Evolutionary conservation across 2,888 invertebrate species (phyloP).

Genomic region (Lissonota sp.): DNA sequence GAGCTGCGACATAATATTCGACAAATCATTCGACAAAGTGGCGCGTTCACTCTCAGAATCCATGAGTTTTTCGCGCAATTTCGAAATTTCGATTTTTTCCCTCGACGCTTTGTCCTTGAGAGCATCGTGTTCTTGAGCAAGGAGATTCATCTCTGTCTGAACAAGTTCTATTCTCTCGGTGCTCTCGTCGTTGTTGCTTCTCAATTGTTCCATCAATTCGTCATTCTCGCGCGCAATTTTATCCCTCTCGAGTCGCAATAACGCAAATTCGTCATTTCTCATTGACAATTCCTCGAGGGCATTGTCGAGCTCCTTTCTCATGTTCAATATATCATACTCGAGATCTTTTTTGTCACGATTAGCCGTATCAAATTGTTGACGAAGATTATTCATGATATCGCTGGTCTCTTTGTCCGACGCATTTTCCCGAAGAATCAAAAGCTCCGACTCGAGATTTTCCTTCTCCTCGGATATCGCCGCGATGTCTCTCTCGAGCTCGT

Average conservation of each 20-base stretch:
- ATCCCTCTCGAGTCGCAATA: constrained; percentile 72
- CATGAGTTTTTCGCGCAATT: background rate
- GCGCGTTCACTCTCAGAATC: too few species aligned
- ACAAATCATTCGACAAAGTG: too few species aligned
- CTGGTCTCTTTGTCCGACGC: constrained; percentile 68
- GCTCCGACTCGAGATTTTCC: constrained; percentile 74
- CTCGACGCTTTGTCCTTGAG: constrained; percentile 68
- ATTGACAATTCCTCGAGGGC: constrained; percentile 76
- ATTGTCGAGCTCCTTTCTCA: constrained; percentile 85
- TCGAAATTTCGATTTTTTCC: constrained; percentile 53
- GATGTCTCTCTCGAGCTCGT: constrained; percentile 82
- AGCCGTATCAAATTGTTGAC: constrained; percentile 69
- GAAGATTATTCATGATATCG: constrained; percentile 70
- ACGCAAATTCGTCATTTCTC: constrained; percentile 65
- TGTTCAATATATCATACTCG: constrained; percentile 86
- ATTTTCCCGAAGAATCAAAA: constrained; percentile 70
- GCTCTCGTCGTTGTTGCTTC: constrained; percentile 76
- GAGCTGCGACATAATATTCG: too few species aligned
- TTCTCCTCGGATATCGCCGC: constrained; percentile 74
- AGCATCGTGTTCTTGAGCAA: constrained; percentile 77
- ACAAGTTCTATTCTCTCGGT: constrained; percentile 78
- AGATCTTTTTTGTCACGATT: constrained; percentile 86
- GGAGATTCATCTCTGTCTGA: constrained; percentile 77
- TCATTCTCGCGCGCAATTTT: constrained; percentile 74
- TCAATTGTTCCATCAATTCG: constrained; percentile 77